Conservation (phyloP, 2,888 invertebrate species). For the Caenorhabditis japonica region DNA sequence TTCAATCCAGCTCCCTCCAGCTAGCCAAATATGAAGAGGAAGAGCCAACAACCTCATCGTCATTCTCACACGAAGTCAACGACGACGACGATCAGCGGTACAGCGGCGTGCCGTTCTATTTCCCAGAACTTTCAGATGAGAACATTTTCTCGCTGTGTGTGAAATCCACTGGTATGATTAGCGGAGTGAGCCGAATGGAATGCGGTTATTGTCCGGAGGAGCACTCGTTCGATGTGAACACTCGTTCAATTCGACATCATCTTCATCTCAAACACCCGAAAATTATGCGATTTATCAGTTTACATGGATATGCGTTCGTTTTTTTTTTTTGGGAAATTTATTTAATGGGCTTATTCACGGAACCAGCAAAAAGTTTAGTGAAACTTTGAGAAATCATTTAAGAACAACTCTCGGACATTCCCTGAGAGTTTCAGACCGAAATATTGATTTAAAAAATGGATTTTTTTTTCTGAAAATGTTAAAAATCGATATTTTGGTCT, state of each 20-base stretch:
- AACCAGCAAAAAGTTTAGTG: no score
- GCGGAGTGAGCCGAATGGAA: constrained; percentile 7
- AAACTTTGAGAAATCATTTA: no score
- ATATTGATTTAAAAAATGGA: no score
- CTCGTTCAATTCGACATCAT: constrained; percentile 10
- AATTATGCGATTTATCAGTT: background rate
- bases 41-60: constrained; percentile 14
- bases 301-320: constrained; percentile 8
- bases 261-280: background rate
- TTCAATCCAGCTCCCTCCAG: background rate
- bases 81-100: background rate
- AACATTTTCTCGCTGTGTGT: constrained; percentile 28
- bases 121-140: constrained; percentile 11
- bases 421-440: no score
- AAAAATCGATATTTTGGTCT: no score
- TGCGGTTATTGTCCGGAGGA: constrained; percentile 27
- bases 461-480: no score
- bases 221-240: constrained; percentile 7
- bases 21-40: background rate
- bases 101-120: background rate
- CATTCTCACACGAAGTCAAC: background rate
- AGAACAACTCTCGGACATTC: no score
- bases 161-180: constrained; percentile 12
- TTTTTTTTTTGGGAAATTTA: no score
- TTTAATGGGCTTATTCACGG: no score